A percentile compares a stretch with the other conserved stretches of the same genome.
Conservation (phyloP, 1,140 invertebrate genomes). For the Lepidurus packardi region DNA sequence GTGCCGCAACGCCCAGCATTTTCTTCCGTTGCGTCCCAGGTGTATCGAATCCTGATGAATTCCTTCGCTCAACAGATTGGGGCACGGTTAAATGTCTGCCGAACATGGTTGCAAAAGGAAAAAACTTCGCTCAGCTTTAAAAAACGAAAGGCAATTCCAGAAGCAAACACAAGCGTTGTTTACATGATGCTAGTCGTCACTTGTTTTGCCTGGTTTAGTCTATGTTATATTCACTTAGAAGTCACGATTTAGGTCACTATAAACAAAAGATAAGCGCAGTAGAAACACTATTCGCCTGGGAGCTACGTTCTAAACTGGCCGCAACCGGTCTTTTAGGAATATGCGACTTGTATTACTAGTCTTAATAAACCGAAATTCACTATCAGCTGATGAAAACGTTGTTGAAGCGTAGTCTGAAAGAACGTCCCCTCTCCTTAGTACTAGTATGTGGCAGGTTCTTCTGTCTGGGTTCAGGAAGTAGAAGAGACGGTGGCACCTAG, state of each 20-base stretch:
- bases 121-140: neutral
- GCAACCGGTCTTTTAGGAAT: neutral
- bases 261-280: neutral
- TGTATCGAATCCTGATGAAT: neutral
- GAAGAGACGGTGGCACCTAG: too few species aligned
- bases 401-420: neutral
- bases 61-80: neutral
- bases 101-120: neutral
- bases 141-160: neutral
- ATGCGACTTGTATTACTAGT: neutral
- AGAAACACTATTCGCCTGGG: neutral
- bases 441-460: neutral
- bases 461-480: neutral
- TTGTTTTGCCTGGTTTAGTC: too few species aligned
- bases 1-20: neutral
- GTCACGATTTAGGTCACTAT: slow-evolving; percentile 11
- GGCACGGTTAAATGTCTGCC: neutral
- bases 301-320: neutral
- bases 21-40: neutral
- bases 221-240: neutral
- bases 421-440: neutral
- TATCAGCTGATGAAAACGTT: neutral
- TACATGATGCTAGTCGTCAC: too few species aligned
- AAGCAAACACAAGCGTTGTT: neutral
- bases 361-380: neutral